Evolutionary conservation across 1,140 invertebrate species (phyloP).

Genomic region (Wiebesia pumilae): DNA sequence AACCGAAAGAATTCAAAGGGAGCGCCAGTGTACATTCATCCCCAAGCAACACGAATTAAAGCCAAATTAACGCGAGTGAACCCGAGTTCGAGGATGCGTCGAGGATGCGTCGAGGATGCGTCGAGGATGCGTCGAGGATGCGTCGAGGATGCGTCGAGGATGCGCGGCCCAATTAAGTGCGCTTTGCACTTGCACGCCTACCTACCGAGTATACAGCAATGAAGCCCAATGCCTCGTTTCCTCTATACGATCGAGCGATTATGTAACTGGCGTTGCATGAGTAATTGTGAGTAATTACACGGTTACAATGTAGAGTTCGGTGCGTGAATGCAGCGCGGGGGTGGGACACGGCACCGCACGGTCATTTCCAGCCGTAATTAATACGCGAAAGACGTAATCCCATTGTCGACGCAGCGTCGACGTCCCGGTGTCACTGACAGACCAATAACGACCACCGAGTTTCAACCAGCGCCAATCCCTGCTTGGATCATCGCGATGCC

Average conservation of each 20-base stretch:
- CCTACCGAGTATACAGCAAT: not conserved
- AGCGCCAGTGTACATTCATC: not conserved
- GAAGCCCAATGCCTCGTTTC: too few species aligned
- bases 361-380: conserved; percentile 3
- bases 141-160: too few species aligned
- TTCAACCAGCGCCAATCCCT: too few species aligned
- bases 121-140: too few species aligned
- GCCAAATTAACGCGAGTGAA: too few species aligned
- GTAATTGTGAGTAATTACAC: conserved; percentile 39
- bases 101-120: too few species aligned
- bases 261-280: conserved; percentile 47
- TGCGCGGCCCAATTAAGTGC: too few species aligned
- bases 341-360: not conserved
- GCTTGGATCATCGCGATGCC: too few species aligned
- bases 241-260: conserved; percentile 18
- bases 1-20: not conserved
- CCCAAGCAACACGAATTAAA: not conserved
- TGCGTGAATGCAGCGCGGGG: not conserved
- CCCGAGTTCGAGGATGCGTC: too few species aligned
- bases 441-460: not conserved
- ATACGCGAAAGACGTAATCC: conserved; percentile 25
- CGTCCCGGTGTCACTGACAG: not conserved
- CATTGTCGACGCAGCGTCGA: not conserved
- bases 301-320: not conserved
- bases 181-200: not conserved